Evolutionary conservation across 2,113 vertebrate genomes (phyloP), one percentile per base, ranked within the genome.

Genomic region (Cavia porcellus): DNA sequence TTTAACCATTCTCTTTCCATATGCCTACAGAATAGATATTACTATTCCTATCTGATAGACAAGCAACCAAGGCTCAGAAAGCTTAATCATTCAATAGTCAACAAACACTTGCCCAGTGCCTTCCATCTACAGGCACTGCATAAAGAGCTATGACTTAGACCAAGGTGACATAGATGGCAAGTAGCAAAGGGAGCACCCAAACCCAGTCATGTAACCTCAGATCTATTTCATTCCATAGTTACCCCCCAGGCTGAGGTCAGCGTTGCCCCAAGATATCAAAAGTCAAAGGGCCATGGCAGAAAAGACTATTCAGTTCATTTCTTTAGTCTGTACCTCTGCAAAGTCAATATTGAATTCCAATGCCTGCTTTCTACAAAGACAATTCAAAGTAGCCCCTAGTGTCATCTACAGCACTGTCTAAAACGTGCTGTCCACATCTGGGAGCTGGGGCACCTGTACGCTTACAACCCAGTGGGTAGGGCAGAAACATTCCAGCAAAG

Each of bases 161-260:
- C 91, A 55, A 80, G 24, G 85, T 92, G 85, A 96, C 81, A 82
- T 17, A 86, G 52, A 20, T 47, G 20, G 50, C 30, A 95, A 91
- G 30, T 8, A 94, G 62, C 35, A 72, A 70, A 87, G 9, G 20
- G 4, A 94, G 24, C 52, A 82, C 12, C 81, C 77, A 61, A 95
- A 82, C 22, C 30, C 55, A 35, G 42, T 66, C 87, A 74, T 38
- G 66, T 92, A 93, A 86, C 17, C 52, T 82, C 90, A 95, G 83
- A 59, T 82, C 66, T 79, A 68, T 86, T 88, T 57, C 72, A 86
- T 59, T 90, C 90, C 90, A 84, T 0, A 20, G 66, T 82, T 90
- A 77, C 42, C 64, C 66, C 59, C 66, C 32, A 42, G 59, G 45
- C 62, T 94, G 85, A 92, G 80, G 86, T 95, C 90, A 93, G 10